Percentiles rank a stretch among this genome's conserved stretches.
Evolutionary conservation across 2,888 invertebrate genomes (phyloP).

Genomic region (Cosmopolites sordidus): DNA sequence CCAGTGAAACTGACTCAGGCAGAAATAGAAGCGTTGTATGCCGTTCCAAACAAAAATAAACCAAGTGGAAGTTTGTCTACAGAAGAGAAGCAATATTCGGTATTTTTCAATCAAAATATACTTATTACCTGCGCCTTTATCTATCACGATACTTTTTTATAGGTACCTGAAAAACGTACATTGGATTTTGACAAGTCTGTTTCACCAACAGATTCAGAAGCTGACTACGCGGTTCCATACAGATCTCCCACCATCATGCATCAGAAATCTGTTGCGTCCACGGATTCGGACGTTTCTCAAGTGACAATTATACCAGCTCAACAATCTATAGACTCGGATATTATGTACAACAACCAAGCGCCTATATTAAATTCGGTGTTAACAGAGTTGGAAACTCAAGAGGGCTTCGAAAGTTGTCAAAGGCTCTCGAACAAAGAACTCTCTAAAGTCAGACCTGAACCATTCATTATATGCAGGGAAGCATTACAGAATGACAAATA

Average conservation of each 20-base stretch:
- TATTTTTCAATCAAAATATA: conserved; percentile 4
- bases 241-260: conserved; percentile 34
- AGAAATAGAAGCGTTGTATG: conserved; percentile 44
- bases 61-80: not conserved
- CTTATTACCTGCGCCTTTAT: not conserved
- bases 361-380: conserved; percentile 43
- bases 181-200: conserved; percentile 24
- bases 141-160: not conserved
- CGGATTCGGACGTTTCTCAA: conserved; percentile 43
- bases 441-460: conserved; percentile 33
- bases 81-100: conserved; percentile 21
- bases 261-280: conserved; percentile 44
- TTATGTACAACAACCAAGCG: conserved; percentile 41
- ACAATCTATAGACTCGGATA: conserved; percentile 44
- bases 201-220: conserved; percentile 29
- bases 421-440: conserved; percentile 47
- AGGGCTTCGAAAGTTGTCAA: conserved; percentile 38
- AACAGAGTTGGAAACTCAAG: conserved; percentile 45
- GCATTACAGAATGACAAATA: conserved; percentile 35
- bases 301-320: conserved; percentile 42
- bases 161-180: conserved; percentile 21
- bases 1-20: conserved; percentile 34
- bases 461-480: conserved; percentile 39
- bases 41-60: conserved; percentile 31
- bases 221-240: conserved; percentile 32